Percentiles rank a stretch among this genome's conserved stretches.
Evolutionary conservation across 2,888 invertebrate species (phyloP).

Genomic region (Cylindroiulus punctatus): DNA sequence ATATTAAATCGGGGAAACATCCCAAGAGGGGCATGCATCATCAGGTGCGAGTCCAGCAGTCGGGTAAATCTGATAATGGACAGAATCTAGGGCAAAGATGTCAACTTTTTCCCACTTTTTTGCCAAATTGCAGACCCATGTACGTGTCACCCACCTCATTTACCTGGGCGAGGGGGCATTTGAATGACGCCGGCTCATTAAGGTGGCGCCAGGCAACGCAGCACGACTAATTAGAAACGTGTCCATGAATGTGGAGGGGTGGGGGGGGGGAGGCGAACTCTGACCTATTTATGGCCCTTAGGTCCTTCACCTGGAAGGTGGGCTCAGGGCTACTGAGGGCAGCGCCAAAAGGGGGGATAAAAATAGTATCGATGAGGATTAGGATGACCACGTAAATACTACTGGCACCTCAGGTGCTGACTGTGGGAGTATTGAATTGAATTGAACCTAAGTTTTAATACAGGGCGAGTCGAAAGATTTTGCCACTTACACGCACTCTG

Average conservation of each 20-base stretch:
- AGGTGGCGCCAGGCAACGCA: conserved; percentile 22
- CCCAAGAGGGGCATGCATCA: background rate
- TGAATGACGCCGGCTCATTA: conserved; percentile 22
- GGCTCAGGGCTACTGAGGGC: background rate
- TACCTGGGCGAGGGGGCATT: conserved; percentile 18
- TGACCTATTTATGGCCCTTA: background rate
- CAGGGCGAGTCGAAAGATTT: too few relatives aligned
- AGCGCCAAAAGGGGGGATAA: background rate
- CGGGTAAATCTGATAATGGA: background rate
- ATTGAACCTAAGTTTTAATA: too few relatives aligned
- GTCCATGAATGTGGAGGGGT: background rate
- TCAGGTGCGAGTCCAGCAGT: background rate
- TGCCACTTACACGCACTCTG: too few relatives aligned
- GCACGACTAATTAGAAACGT: conserved; percentile 1
- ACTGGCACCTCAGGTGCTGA: too few relatives aligned
- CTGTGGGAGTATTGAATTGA: too few relatives aligned
- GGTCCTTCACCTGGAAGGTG: conserved; percentile 1
- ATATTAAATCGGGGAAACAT: background rate
- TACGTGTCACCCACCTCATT: conserved; percentile 19
- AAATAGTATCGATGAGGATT: background rate
- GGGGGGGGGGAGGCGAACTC: background rate
- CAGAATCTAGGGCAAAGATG: conserved; percentile 29
- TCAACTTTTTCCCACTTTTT: background rate
- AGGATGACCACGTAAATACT: too few relatives aligned
- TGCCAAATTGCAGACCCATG: background rate